Base-by-base conservation (phyloP, 2,113 vertebrate species). In the Dromaius novaehollandiae region DNA sequence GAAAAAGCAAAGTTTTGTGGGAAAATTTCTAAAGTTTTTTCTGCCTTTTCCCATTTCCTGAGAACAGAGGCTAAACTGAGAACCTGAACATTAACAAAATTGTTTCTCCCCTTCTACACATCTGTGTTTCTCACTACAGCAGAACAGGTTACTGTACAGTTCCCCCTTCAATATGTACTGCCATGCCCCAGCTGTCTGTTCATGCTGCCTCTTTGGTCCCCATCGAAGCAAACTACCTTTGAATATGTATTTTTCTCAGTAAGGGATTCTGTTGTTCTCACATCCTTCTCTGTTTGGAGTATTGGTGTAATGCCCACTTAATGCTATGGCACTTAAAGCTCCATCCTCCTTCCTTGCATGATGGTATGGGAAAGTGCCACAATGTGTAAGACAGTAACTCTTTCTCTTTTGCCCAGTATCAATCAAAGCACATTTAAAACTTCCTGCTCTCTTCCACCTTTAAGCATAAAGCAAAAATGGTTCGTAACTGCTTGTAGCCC, bases 71-170 rank as follows among this genome's bases (percentile, higher is more conserved):
- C 26, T 64, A 70, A 8, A n/a, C 1, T 60, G n/a, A 89, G 34
- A 63, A 73, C 56, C 32, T 32, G 4, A 58, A 32, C 3, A 5
- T 19, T 18, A 63, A 34, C 16, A 66, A 55, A 63, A 34, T 19
- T 0, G 6, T 85, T 64, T 42, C 65, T 3, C 19, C 25, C 2
- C 8, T 64, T 86, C 88, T 12, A 63, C 63, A 34, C 6, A 3
- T 0, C 0, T 36, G 7, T 51, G 22, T 79, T 46, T 34, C 14
- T 36, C 16, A 42, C 20, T 17, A 10, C 14, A 34, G 30, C 38
- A 34, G 38, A 80, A 58, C 36, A 86, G 40, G 19, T 63, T 66
- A 48, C 44, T 77, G 0, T 1, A 58, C 40, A 84, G 34, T 84
- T 13, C 4, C 40, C 13, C 4, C 4, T 58, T 69, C 24, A 38